Conservation (phyloP, 2,113 vertebrate species). For the Axis porcinus region DNA sequence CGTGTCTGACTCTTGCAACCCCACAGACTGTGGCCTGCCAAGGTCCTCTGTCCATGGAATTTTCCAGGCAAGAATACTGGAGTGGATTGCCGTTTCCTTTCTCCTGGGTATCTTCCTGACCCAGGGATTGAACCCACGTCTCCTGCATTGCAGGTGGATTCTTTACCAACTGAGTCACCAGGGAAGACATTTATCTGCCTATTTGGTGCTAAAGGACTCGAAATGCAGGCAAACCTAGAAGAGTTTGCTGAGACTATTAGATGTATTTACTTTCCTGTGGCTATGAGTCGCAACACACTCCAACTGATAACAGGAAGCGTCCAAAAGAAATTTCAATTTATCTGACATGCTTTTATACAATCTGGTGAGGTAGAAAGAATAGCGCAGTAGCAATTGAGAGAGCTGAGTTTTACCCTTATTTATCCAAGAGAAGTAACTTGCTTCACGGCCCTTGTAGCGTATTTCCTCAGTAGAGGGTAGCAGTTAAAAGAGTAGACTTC, state of each 20-base stretch:
- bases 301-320: slow-evolving; percentile 72
- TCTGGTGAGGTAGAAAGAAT: slow-evolving; percentile 27
- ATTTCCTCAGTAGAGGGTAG: not conserved
- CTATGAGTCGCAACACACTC: slow-evolving; percentile 44
- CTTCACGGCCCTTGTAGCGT: not conserved
- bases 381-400: not conserved
- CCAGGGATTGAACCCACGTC: not conserved
- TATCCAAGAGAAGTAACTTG: not conserved
- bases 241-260: not conserved
- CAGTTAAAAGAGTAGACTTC: not conserved
- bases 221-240: not conserved
- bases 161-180: not conserved
- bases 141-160: not conserved
- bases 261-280: not conserved
- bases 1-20: not conserved
- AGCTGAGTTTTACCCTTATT: not conserved
- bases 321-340: slow-evolving; percentile 71
- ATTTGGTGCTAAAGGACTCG: not conserved
- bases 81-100: not conserved
- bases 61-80: not conserved
- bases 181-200: not conserved
- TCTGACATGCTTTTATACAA: slow-evolving; percentile 71
- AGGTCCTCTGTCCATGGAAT: not conserved
- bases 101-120: not conserved
- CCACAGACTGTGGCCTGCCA: not conserved